phyloP scores from a whole-genome alignment of 1,140 invertebrate genomes.

The Lithobius niger region DNA sequence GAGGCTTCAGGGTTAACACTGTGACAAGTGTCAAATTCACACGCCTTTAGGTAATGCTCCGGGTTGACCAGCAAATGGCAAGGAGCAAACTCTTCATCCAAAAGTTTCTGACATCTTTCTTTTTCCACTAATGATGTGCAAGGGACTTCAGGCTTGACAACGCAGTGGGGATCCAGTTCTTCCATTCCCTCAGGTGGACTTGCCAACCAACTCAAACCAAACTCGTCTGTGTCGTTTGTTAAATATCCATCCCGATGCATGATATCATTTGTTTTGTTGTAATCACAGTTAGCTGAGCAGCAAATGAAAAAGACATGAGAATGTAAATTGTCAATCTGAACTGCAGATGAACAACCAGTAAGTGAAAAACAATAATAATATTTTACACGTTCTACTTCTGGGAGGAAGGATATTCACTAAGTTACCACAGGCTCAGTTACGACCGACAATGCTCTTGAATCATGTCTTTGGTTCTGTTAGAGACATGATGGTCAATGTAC shows the following conservation, averaged over 20 bases:
- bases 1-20: conserved; percentile 27
- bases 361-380: too few relatives aligned
- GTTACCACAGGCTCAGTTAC: too few relatives aligned
- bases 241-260: conserved; percentile 38
- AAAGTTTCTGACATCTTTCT: too few relatives aligned
- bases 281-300: conserved; percentile 45
- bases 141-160: conserved; percentile 28
- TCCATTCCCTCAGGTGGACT: conserved; percentile 28
- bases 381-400: too few relatives aligned
- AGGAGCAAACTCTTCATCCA: too few relatives aligned
- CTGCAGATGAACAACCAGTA: too few relatives aligned
- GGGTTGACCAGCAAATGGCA: conserved; percentile 59
- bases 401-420: too few relatives aligned
- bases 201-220: conserved; percentile 46
- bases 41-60: conserved; percentile 45
- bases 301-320: too few relatives aligned
- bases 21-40: conserved; percentile 49
- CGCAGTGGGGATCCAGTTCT: conserved; percentile 14
- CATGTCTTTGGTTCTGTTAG: too few relatives aligned
- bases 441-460: too few relatives aligned
- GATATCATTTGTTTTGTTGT: conserved; percentile 46
- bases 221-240: conserved; percentile 35
- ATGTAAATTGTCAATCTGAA: too few relatives aligned
- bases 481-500: too few relatives aligned
- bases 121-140: conserved; percentile 47